Evolutionary conservation across 2,888 invertebrate species (phyloP).

Genomic region (Caenorhabditis japonica): DNA sequence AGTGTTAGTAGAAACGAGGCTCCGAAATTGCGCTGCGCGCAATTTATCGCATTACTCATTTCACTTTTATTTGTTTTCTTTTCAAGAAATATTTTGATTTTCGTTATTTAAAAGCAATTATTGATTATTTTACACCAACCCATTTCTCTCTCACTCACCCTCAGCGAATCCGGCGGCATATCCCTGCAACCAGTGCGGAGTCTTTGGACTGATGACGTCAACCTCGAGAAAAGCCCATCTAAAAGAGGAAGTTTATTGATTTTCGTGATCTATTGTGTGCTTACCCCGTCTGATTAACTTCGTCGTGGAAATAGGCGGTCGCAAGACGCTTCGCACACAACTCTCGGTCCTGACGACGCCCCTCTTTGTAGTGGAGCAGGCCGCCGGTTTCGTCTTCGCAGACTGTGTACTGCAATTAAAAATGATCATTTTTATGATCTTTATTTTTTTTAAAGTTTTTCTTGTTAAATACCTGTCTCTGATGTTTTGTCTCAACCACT

Average conservation of each 20-base stretch:
- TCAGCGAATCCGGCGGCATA: conserved; percentile 75
- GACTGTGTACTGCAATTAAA: conserved; percentile 55
- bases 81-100: background rate
- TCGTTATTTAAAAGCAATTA: background rate
- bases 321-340: conserved; percentile 63
- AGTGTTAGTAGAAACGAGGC: conserved; percentile 14
- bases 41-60: conserved; percentile 12
- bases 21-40: conserved; percentile 27
- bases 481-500: conserved; percentile 7
- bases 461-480: conserved; percentile 23
- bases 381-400: conserved; percentile 55
- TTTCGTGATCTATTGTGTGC: conserved; percentile 33
- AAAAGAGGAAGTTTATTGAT: conserved; percentile 11
- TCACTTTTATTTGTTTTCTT: background rate
- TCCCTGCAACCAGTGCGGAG: conserved; percentile 68
- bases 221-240: conserved; percentile 72
- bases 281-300: conserved; percentile 67
- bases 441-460: background rate
- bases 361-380: conserved; percentile 57
- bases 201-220: conserved; percentile 64
- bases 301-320: conserved; percentile 58
- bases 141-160: conserved; percentile 48
- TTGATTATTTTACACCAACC: background rate
- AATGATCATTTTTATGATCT: too few relatives aligned
- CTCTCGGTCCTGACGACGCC: conserved; percentile 34